phyloP scores from a whole-genome alignment of 2,113 vertebrate genomes.

The Dendropsophus ebraccatus region DNA sequence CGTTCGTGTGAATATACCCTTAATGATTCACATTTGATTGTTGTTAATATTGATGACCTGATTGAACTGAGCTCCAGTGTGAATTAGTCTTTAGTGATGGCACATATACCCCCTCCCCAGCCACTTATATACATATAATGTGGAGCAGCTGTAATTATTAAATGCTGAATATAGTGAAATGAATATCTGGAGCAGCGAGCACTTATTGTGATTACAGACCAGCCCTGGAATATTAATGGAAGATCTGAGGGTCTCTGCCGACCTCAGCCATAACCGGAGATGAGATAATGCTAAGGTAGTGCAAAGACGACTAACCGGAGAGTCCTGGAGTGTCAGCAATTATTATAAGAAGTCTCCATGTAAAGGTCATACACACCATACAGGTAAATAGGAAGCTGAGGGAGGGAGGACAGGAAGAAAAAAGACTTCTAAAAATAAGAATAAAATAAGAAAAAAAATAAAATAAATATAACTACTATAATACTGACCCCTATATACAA shows the following conservation, averaged over 20 bases:
- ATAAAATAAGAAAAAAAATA: too few species aligned
- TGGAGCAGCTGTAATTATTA: neutral
- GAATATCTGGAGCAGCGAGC: neutral
- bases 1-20: too few species aligned
- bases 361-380: neutral
- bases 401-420: neutral
- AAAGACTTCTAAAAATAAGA: too few species aligned
- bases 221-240: neutral
- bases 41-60: too few species aligned
- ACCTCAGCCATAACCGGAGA: neutral
- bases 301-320: neutral
- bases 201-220: neutral
- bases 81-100: too few species aligned
- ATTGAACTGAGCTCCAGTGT: too few species aligned
- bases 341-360: neutral
- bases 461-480: too few species aligned
- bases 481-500: too few species aligned
- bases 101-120: neutral
- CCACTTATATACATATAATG: neutral
- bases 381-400: too few species aligned
- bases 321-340: neutral
- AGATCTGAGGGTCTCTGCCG: neutral
- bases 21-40: too few species aligned
- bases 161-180: neutral
- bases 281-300: neutral